phyloP scores from a whole-genome alignment of 2,888 invertebrate species.

The Ptilodon capucinus region DNA sequence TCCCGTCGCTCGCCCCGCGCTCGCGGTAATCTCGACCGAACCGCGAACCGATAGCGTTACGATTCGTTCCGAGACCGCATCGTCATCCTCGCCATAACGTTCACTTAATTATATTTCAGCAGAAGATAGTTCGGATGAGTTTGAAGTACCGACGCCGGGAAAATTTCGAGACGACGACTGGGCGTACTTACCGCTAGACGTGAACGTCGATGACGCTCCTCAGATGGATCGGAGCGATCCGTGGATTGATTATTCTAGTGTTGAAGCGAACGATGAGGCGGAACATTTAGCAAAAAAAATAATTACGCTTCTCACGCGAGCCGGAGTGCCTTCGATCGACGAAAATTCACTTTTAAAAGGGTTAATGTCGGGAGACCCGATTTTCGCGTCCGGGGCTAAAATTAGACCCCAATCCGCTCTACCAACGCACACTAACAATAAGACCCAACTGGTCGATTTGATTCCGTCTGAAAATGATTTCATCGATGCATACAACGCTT shows the following conservation, averaged over 20 bases:
- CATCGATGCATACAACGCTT: slow-evolving; percentile 74
- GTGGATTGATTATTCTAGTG: slow-evolving; percentile 10
- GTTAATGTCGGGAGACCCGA: slow-evolving; percentile 44
- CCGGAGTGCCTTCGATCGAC: slow-evolving; percentile 56
- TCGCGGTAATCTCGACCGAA: slow-evolving; percentile 69
- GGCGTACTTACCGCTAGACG: slow-evolving; percentile 69
- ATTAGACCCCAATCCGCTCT: too few species aligned
- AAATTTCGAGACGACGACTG: slow-evolving; percentile 69
- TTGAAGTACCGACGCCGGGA: slow-evolving; percentile 57
- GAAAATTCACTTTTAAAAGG: slow-evolving; percentile 62
- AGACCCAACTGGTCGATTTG: slow-evolving; percentile 53
- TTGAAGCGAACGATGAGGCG: slow-evolving; percentile 23
- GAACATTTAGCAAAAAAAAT: slow-evolving; percentile 58
- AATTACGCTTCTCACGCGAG: slow-evolving; percentile 57
- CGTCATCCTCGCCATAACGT: slow-evolving; percentile 68
- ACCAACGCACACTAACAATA: slow-evolving; percentile 20
- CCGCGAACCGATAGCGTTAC: slow-evolving; percentile 55
- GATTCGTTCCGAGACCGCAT: slow-evolving; percentile 44
- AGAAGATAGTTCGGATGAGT: slow-evolving; percentile 79
- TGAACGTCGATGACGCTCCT: slow-evolving; percentile 28
- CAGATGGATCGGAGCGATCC: slow-evolving; percentile 17
- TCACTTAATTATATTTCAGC: slow-evolving; percentile 75
- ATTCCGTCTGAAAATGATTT: slow-evolving; percentile 75
- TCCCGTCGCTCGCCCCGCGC: slow-evolving; percentile 52
- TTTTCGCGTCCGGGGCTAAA: slow-evolving; percentile 21